Percentiles rank a stretch among this genome's conserved stretches.
Conservation (phyloP, 1,140 invertebrate genomes). For the Megalopta genalis region DNA sequence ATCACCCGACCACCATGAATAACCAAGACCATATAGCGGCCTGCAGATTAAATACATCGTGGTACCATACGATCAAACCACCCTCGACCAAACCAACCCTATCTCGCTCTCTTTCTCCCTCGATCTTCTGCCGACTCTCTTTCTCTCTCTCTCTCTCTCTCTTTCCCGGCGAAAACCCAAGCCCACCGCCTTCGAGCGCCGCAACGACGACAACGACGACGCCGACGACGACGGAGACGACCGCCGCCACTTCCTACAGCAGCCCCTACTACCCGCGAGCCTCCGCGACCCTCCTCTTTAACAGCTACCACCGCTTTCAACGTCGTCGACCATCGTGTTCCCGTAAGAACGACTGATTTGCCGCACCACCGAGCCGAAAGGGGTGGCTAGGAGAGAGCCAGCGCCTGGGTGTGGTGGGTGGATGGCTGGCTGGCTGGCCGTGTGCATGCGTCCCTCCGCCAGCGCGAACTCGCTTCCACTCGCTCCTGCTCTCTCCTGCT, state of each 20-base stretch:
- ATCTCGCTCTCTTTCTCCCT: neutral
- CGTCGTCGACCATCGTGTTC: conserved; percentile 64
- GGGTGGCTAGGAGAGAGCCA: conserved; percentile 45
- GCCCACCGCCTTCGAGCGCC: conserved; percentile 21
- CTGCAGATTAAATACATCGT: conserved; percentile 75
- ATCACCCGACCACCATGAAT: conserved; percentile 77
- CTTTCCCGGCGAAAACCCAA: neutral
- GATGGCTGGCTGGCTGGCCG: neutral
- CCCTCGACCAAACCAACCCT: conserved; percentile 42
- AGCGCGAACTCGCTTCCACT: conserved; percentile 16
- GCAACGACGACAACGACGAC: conserved; percentile 17
- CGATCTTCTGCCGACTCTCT: too few species aligned
- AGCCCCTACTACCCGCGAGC: neutral
- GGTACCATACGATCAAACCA: conserved; percentile 68
- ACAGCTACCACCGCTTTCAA: conserved; percentile 64
- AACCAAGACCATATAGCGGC: conserved; percentile 76
- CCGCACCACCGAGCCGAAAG: conserved; percentile 61
- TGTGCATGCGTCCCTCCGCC: neutral
- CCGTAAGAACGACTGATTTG: conserved; percentile 67
- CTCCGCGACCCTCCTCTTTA: conserved; percentile 59
- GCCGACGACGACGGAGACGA: neutral
- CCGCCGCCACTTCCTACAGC: neutral
- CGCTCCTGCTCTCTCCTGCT: too few species aligned
- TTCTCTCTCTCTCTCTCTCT: neutral
- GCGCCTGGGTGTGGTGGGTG: conserved; percentile 27